phyloP scores from a whole-genome alignment of 2,888 invertebrate species.

The Lithosia quadra region DNA sequence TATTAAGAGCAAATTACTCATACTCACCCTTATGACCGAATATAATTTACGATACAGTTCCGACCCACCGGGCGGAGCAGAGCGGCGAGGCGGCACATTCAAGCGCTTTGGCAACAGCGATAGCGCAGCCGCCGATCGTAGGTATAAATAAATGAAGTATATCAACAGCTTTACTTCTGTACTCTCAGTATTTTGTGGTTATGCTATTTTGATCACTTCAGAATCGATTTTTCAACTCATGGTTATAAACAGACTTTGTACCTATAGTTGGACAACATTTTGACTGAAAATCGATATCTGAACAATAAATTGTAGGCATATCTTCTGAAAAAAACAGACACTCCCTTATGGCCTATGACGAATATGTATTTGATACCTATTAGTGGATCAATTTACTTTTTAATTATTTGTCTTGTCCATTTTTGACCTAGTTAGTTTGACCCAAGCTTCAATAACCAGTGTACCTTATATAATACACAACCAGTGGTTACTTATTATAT shows the following conservation, averaged over 20 bases:
- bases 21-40: background rate
- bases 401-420: background rate
- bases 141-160: conserved; percentile 1
- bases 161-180: conserved; percentile 7
- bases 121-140: background rate
- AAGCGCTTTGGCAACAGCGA: conserved; percentile 10
- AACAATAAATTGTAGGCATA: background rate
- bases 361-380: no score
- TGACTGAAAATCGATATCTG: background rate
- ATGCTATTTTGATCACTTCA: background rate
- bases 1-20: background rate
- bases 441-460: background rate
- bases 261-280: background rate
- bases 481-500: no score
- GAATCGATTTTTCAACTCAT: background rate
- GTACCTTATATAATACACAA: background rate
- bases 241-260: background rate
- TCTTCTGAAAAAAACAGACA: no score
- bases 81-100: conserved; percentile 1
- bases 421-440: background rate
- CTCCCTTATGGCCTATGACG: no score
- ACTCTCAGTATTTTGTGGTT: conserved; percentile 4
- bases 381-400: no score
- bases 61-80: conserved; percentile 1
- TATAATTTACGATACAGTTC: background rate